Evolutionary conservation across 2,888 invertebrate species (phyloP).

Genomic region (Acleris holmiana): DNA sequence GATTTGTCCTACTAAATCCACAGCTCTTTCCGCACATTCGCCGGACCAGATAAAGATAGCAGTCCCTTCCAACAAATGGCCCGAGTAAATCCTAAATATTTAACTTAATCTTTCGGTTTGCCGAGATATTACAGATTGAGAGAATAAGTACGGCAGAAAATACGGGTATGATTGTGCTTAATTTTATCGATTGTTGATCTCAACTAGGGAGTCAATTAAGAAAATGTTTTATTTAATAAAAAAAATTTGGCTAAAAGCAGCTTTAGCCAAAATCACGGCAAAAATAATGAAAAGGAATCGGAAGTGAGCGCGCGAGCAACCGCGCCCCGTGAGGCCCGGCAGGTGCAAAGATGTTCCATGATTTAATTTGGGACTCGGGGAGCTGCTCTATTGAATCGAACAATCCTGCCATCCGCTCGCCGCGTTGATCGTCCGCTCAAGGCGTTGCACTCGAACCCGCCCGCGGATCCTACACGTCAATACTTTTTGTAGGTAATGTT

Average conservation of each 20-base stretch:
- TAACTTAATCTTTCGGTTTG: conserved; percentile 66
- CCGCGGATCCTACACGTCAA: too few relatives aligned
- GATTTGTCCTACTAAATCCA: conserved; percentile 80
- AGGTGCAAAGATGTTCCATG: conserved; percentile 82
- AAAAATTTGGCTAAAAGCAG: conserved; percentile 34
- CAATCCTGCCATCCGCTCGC: conserved; percentile 72
- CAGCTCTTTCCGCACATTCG: conserved; percentile 76
- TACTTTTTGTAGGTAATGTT: too few relatives aligned
- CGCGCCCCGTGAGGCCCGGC: conserved; percentile 65
- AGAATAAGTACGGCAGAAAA: conserved; percentile 4
- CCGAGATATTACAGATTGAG: conserved; percentile 34
- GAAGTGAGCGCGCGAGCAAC: conserved; percentile 61
- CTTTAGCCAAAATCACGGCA: conserved; percentile 54
- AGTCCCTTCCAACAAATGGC: conserved; percentile 71
- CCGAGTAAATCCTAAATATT: conserved; percentile 77
- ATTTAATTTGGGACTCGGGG: conserved; percentile 84
- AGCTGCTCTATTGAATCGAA: conserved; percentile 78
- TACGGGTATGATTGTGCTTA: not conserved
- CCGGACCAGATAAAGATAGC: conserved; percentile 77
- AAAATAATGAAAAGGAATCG: conserved; percentile 71
- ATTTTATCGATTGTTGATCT: not conserved
- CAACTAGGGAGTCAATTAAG: too few relatives aligned
- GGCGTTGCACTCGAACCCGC: conserved; percentile 43
- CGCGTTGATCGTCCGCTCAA: conserved; percentile 57
- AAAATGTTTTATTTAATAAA: conserved; percentile 12